Percentiles rank a stretch among this genome's conserved stretches.
Conservation (phyloP, 1,140 invertebrate genomes). For the Palaemon carinicauda region DNA sequence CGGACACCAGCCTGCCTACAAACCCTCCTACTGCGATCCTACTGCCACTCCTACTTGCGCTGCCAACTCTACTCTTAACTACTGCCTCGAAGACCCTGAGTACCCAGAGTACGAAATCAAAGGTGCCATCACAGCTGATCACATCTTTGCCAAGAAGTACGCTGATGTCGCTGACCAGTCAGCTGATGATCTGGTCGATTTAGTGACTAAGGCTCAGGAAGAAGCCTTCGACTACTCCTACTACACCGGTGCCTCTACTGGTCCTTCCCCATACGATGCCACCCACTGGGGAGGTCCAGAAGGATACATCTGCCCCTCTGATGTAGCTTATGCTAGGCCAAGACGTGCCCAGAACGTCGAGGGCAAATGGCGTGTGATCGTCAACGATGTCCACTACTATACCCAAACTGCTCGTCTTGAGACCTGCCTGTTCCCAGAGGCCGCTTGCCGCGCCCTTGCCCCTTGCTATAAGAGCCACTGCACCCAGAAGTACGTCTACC, state of each 20-base stretch:
- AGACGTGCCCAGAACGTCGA: constrained; percentile 54
- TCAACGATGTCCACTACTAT: constrained; percentile 58
- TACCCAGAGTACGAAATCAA: constrained; percentile 60
- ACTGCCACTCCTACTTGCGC: constrained; percentile 27
- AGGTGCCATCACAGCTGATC: constrained; percentile 36
- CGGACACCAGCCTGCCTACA: constrained; percentile 24
- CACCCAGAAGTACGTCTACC: constrained; percentile 61
- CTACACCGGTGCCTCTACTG: constrained; percentile 46
- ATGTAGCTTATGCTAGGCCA: constrained; percentile 35
- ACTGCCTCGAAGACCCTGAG: constrained; percentile 60
- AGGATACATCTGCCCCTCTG: constrained; percentile 47
- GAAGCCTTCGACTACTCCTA: constrained; percentile 47
- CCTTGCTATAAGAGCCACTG: constrained; percentile 61
- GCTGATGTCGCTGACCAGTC: constrained; percentile 49
- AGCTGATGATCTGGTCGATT: constrained; percentile 41
- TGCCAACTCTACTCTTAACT: constrained; percentile 37
- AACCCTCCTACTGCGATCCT: constrained; percentile 39
- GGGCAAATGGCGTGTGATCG: constrained; percentile 62
- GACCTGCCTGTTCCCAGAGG: constrained; percentile 43
- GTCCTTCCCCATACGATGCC: constrained; percentile 36
- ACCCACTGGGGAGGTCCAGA: constrained; percentile 46
- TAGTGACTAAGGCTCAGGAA: constrained; percentile 42
- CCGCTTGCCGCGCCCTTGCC: constrained; percentile 58
- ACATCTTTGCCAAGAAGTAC: constrained; percentile 49
- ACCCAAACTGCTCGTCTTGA: constrained; percentile 43